Percentiles rank a stretch among this genome's conserved stretches.
These are phyloP conservation scores for Telmatherina bonti DNA, from an alignment of 2,797 vertebrate genomes.

Conservation along the genomic window DNA sequence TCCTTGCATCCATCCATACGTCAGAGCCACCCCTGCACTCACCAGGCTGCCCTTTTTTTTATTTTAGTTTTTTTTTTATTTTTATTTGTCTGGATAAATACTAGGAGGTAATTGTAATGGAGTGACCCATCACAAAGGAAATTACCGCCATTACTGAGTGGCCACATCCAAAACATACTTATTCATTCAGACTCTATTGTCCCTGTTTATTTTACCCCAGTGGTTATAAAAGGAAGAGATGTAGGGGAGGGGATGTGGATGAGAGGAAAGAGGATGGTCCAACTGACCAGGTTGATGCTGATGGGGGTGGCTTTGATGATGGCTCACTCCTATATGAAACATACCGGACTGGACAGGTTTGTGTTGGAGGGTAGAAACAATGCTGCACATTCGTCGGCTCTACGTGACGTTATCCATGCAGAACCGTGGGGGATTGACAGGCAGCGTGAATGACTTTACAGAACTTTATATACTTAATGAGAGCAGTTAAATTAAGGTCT, in stretches of 20 bases:
- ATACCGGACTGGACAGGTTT: constrained; percentile 4
- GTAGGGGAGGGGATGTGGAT: not conserved
- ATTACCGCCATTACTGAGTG: constrained; percentile 60
- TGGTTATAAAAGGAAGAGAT: constrained; percentile 43
- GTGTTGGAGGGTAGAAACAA: constrained; percentile 24
- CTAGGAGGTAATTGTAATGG: constrained; percentile 76
- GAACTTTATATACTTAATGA: constrained; percentile 26
- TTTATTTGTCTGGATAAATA: constrained; percentile 77
- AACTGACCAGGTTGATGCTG: constrained; percentile 43
- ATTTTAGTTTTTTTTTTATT: constrained; percentile 26
- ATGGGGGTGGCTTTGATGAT: constrained; percentile 19
- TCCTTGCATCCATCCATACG: constrained; percentile 26
- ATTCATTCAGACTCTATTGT: constrained; percentile 68
- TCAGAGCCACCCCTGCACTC: constrained; percentile 45
- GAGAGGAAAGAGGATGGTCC: constrained; percentile 5
- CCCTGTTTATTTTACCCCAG: constrained; percentile 64
- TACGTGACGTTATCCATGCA: constrained; percentile 22
- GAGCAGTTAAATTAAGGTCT: constrained; percentile 25
- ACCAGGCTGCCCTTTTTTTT: not conserved
- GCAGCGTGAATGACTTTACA: constrained; percentile 45
- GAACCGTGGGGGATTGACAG: constrained; percentile 33
- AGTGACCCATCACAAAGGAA: constrained; percentile 74
- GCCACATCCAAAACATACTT: constrained; percentile 52
- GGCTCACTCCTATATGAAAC: constrained; percentile 10
- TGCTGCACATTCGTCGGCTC: constrained; percentile 21